These are phyloP conservation scores for Natrix natrix DNA, from an alignment of 2,797 vertebrate species.

Conservation along the genomic window DNA sequence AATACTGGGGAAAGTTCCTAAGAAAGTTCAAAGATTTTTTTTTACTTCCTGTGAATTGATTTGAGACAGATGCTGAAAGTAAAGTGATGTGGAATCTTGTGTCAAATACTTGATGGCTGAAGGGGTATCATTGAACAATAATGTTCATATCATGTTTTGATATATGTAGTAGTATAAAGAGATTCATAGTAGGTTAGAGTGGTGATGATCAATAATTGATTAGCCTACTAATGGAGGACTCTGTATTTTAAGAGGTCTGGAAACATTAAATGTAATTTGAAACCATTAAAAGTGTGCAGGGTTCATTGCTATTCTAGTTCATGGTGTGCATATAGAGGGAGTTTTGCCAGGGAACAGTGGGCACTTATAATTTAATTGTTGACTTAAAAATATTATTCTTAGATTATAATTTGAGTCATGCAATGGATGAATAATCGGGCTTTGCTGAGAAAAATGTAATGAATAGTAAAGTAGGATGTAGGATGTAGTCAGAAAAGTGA, in stretches of 20 bases:
- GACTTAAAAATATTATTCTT: not conserved
- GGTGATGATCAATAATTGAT: not conserved
- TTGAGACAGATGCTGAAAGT: not conserved
- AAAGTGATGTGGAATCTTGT: not conserved
- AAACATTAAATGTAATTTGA: not conserved
- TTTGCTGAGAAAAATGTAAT: not conserved
- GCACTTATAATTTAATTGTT: not conserved
- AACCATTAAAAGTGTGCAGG: not conserved
- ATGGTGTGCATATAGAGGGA: not conserved
- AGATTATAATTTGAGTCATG: not conserved
- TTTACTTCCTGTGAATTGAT: not conserved
- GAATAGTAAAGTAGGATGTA: not conserved
- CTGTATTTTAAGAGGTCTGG: not conserved
- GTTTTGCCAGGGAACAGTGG: not conserved
- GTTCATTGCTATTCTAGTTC: not conserved
- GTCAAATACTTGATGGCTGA: not conserved
- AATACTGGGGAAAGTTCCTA: not conserved
- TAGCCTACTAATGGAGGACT: not conserved
- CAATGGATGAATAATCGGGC: not conserved
- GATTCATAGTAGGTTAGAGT: not conserved
- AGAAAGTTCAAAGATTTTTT: not conserved
- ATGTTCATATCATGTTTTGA: not conserved
- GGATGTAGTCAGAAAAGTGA: not conserved
- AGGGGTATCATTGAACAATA: not conserved
- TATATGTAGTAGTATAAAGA: not conserved